These are phyloP conservation scores for Erebia aethiops DNA, from an alignment of 2,888 invertebrate genomes.

Conservation along the genomic window DNA sequence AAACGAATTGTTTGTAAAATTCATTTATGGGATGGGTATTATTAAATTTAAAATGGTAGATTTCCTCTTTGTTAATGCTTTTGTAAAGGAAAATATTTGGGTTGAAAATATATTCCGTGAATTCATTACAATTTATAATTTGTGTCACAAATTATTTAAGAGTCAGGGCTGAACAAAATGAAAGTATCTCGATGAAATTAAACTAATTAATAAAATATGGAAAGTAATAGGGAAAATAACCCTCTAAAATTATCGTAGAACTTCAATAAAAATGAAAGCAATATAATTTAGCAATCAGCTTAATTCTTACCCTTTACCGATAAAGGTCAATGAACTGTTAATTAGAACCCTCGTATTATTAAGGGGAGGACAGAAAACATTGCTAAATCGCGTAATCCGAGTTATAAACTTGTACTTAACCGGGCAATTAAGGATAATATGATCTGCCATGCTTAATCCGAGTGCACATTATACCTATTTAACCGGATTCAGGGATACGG, in stretches of 20 bases:
- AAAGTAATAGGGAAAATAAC: too few relatives aligned
- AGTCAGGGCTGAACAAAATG: background rate
- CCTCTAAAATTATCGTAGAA: too few relatives aligned
- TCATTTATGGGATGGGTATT: conserved; percentile 9
- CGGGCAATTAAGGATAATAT: conserved; percentile 74
- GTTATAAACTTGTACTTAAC: conserved; percentile 71
- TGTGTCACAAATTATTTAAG: background rate
- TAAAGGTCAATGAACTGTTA: conserved; percentile 26
- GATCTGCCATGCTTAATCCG: conserved; percentile 71
- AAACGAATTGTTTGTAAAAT: conserved; percentile 20
- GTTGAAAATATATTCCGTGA: background rate
- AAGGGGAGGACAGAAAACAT: conserved; percentile 25
- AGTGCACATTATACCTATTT: conserved; percentile 76
- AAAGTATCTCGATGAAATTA: too few relatives aligned
- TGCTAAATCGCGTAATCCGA: conserved; percentile 47
- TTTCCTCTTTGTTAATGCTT: background rate
- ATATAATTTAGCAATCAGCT: conserved; percentile 5
- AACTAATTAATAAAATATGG: too few relatives aligned
- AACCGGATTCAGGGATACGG: conserved; percentile 70
- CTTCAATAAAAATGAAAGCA: background rate
- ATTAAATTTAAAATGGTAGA: conserved; percentile 12
- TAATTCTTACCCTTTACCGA: conserved; percentile 8
- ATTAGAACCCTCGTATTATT: conserved; percentile 25
- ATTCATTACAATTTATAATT: background rate
- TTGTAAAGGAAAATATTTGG: background rate